Evolutionary conservation across 2,888 invertebrate genomes (phyloP), one percentile per base, ranked within the genome.

Genomic region (Loripinus fragilis): DNA sequence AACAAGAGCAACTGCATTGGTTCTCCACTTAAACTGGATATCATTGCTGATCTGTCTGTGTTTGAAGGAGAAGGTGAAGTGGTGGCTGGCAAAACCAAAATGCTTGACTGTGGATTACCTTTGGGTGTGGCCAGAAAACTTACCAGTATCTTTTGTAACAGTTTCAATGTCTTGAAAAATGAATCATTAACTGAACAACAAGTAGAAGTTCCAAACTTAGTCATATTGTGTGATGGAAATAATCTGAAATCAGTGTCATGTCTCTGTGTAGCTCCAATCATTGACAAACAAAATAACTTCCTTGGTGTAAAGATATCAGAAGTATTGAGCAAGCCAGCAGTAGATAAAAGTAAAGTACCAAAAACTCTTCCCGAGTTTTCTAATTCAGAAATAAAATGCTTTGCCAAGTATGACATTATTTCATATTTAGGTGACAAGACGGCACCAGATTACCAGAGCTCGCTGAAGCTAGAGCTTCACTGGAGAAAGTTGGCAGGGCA

Each of bases 1-100:
- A 75, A 80, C 7, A 68, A 65, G 38, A 78, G 74, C 35, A 80
- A 78, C 30, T 42, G 84, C 15, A 83, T 77, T 66, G 89, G 89
- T 0, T 89, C 89, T 12, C 89, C 89, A 23, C 64, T 89, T 45
- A 89, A 88, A 60, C 70, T 89, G 25, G 85, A 88, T 64, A 74
- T 80, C 0, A 85, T 84, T 77, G 89, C 87, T 55, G 88, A 89
- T 81, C 65, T 88, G 42, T 88, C 88, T 12, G 73, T 78, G 2
- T 81, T 85, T 75, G 81, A 83, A 35, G 74, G 70, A 15, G 83
- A 83, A n/a, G 52, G 42, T 1, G 38, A 20, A 10, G 42, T 73
- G 12, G 35, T 25, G 10, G 15, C 64, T 42, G 48, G 60, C 15
- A 72, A 69, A 52, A 38, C 67, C 38, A 55, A 45, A 17, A 23